Conservation (phyloP, 2,888 invertebrate genomes). For the Patella depressa region DNA sequence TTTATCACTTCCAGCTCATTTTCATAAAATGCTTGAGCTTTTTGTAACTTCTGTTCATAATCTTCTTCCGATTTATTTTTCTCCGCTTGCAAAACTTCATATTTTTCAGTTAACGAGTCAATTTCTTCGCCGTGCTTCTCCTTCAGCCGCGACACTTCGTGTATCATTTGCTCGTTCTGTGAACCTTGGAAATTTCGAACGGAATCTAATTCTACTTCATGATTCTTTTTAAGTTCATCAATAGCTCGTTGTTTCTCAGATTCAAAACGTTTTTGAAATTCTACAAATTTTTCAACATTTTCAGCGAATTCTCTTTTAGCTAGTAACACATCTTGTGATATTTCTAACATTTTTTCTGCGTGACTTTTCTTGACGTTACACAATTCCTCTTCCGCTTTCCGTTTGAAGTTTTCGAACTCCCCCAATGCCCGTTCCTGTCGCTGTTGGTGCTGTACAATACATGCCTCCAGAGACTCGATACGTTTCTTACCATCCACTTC, state of each 20-base stretch:
- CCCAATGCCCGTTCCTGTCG: constrained; percentile 51
- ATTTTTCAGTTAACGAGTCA: constrained; percentile 47
- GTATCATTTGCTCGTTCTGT: constrained; percentile 56
- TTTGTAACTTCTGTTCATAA: constrained; percentile 63
- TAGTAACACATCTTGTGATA: constrained; percentile 64
- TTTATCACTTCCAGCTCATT: constrained; percentile 65
- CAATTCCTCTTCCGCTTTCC: constrained; percentile 56
- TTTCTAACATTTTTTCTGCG: constrained; percentile 56
- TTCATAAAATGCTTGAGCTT: constrained; percentile 68
- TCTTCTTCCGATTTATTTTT: constrained; percentile 61
- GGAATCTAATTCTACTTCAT: constrained; percentile 61
- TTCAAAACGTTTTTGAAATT: constrained; percentile 53
- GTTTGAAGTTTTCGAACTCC: constrained; percentile 60
- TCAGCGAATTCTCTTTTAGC: constrained; percentile 67
- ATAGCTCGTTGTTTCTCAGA: constrained; percentile 56
- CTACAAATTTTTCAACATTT: constrained; percentile 57
- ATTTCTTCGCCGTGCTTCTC: constrained; percentile 58
- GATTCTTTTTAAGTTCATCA: constrained; percentile 53
- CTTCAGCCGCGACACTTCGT: constrained; percentile 56
- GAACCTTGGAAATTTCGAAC: constrained; percentile 47
- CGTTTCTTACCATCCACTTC: constrained; percentile 52
- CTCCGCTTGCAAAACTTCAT: constrained; percentile 49
- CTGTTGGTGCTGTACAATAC: constrained; percentile 55
- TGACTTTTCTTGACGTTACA: constrained; percentile 57
- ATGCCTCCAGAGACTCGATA: constrained; percentile 56